Base-by-base conservation (phyloP, 1,140 invertebrate genomes). In the Oncopeltus fasciatus region DNA sequence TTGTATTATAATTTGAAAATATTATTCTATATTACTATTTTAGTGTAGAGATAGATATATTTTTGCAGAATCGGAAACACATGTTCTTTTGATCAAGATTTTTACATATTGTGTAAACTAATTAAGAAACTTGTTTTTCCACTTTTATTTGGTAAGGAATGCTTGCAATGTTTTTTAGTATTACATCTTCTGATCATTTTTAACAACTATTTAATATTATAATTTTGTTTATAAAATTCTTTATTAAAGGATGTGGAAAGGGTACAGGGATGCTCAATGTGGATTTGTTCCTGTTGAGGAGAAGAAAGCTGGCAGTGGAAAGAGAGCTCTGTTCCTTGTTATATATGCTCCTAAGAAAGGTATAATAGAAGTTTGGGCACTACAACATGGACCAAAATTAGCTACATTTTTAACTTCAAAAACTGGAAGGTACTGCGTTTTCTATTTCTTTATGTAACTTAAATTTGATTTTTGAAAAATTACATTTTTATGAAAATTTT, bases 231-330 rank as follows among this genome's bases (percentile, higher is more conserved):
- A 14, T 16, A n/a, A n/a, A 9, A 24, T 59, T 63, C 59, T 18
- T 44, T 66, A 57, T 68, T 69, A 27, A 58, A 71, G 69, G 57
- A 68, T 66, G 65, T 70, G 66, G 68, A 57, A 68, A 78, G 79
- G 81, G 11, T 97, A 95, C 72, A 77, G 93, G 62, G 88, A 96
- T 74, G 92, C 93, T 9, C 89, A 96, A 70, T 92, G 88, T 74
- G 86, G 85, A 8, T 98, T 94, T 83, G 76, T 95, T 44, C 83
- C 90, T 75, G 86, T 78, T 8, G 85, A 88, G 69, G 82, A 83
- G 66, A 77, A 77, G 38, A 68, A 72, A 66, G 14, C 31, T 38
- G 69, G 70, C 2, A 68, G 68, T 62, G 76, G 77, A 63, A 73
- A 67, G 29, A 73, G 72, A 46, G 85, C 87, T 0, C 71, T 86